phyloP scores from a whole-genome alignment of 1,140 invertebrate genomes.

The Aphaenogaster floridana region DNA sequence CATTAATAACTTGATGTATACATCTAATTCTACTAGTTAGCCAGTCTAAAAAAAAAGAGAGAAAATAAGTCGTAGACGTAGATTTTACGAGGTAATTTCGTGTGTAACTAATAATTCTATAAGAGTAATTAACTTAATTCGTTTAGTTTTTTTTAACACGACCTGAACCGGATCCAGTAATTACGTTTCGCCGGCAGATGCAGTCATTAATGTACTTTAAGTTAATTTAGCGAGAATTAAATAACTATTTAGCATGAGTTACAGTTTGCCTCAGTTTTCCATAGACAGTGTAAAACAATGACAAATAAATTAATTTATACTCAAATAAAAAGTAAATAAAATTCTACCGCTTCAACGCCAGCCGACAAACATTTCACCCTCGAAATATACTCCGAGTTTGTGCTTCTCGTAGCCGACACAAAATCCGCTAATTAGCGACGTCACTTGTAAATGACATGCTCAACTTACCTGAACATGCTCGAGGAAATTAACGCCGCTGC shows the following conservation, averaged over 20 bases:
- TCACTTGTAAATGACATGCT: slow-evolving; percentile 45
- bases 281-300: slow-evolving; percentile 2
- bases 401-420: not conserved
- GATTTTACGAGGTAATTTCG: slow-evolving; percentile 8
- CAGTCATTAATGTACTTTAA: slow-evolving; percentile 43
- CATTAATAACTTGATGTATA: too few relatives aligned
- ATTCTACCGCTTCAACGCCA: not conserved
- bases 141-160: slow-evolving; percentile 23
- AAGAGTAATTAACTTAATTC: slow-evolving; percentile 35
- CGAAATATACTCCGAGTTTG: not conserved
- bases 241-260: slow-evolving; percentile 36
- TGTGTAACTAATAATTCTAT: slow-evolving; percentile 12
- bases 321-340: slow-evolving; percentile 21
- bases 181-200: slow-evolving; percentile 4
- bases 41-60: not conserved
- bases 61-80: not conserved
- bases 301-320: slow-evolving; percentile 6
- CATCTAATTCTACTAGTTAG: not conserved
- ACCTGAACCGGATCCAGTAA: slow-evolving; percentile 20
- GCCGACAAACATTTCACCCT: not conserved
- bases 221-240: slow-evolving; percentile 36
- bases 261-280: slow-evolving; percentile 3
- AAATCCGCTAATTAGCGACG: slow-evolving; percentile 59
- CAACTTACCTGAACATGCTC: slow-evolving; percentile 95
- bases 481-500: slow-evolving; percentile 95